Evolutionary conservation across 2,797 vertebrate genomes (phyloP).

Genomic region (Characodon lateralis): DNA sequence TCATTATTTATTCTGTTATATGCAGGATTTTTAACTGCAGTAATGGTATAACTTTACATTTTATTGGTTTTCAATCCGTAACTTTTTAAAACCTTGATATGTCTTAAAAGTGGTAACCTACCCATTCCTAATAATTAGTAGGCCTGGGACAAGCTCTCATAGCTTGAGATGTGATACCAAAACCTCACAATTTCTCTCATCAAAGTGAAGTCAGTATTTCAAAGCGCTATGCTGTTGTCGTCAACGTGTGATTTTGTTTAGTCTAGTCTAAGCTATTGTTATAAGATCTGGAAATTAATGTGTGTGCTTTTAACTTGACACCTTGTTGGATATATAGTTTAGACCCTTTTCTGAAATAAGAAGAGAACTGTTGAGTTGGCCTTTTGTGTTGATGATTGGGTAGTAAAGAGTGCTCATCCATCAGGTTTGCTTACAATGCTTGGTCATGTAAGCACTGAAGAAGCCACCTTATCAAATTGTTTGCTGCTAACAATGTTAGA

Average conservation of each 20-base stretch:
- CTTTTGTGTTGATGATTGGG: neutral
- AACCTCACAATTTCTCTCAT: neutral
- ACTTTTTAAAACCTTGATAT: conserved; percentile 1
- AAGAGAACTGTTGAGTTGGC: neutral
- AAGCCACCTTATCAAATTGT: neutral
- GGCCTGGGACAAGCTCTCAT: neutral
- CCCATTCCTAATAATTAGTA: neutral
- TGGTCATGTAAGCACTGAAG: neutral
- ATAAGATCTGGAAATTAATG: neutral
- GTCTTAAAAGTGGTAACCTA: neutral
- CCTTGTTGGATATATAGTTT: neutral
- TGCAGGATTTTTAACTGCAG: neutral
- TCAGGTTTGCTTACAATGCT: neutral
- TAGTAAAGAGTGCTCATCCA: neutral
- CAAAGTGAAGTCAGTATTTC: neutral
- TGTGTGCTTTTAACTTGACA: neutral
- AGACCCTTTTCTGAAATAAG: neutral
- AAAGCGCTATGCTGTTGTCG: neutral
- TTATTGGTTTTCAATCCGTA: neutral
- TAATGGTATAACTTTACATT: neutral
- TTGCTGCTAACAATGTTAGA: neutral
- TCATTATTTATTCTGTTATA: neutral
- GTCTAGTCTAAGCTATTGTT: neutral
- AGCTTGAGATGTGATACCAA: neutral
- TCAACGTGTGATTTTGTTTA: neutral